Conservation (phyloP, 2,113 vertebrate species). For the Rostratula benghalensis region DNA sequence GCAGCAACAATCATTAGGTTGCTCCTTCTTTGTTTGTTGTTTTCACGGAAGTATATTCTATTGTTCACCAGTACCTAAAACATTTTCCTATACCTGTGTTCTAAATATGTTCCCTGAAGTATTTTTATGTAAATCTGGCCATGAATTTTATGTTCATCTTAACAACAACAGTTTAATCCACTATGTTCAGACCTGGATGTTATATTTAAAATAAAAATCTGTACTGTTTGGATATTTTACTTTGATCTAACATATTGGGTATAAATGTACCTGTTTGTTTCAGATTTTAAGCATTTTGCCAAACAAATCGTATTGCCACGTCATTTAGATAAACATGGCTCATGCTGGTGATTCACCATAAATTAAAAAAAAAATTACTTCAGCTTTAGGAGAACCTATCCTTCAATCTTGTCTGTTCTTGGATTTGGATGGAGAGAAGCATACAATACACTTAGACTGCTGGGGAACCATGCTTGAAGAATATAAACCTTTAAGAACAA, state of each 20-base stretch:
- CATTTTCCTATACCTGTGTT: neutral
- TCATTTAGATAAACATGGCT: neutral
- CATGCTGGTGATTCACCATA: neutral
- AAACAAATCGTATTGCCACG: neutral
- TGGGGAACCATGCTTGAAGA: neutral
- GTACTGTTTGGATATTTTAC: neutral
- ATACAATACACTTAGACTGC: neutral
- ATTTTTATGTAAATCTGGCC: neutral
- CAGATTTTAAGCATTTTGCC: neutral
- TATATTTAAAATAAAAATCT: neutral
- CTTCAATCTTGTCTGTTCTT: neutral
- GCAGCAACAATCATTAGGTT: neutral
- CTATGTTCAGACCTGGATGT: neutral
- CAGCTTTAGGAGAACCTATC: neutral
- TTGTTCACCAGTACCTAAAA: neutral
- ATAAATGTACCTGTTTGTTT: neutral
- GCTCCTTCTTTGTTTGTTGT: neutral
- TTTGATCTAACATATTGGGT: neutral
- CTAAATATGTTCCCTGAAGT: neutral
- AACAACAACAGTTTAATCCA: neutral
- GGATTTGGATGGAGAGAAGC: neutral
- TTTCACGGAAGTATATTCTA: neutral
- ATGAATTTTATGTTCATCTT: neutral
- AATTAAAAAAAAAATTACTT: neutral
- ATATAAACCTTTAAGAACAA: constrained; percentile 15